Evolutionary conservation across 2,797 vertebrate genomes (phyloP), one percentile per base, ranked within the genome.

Genomic region (Amblyraja radiata): DNA sequence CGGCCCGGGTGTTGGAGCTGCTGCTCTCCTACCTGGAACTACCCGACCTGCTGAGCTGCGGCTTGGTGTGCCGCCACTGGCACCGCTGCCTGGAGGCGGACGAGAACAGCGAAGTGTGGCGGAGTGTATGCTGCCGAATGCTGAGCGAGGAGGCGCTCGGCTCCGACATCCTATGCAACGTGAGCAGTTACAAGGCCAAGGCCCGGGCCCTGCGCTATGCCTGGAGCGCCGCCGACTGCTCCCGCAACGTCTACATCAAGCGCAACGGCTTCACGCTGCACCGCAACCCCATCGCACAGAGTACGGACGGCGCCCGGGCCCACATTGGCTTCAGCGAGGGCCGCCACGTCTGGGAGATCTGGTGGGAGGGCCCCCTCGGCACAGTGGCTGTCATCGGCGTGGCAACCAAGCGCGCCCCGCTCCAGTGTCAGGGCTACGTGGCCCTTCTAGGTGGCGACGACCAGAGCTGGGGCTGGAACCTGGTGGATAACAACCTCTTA

Each of bases 401-500:
- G 0, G 99, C 99, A 94, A 99, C 99, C 0, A 99, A 99, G 95
- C 96, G 98, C 92, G 99, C 99, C 0, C 96, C 97, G 93, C 98
- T 99, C 98, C 99, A 99, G 96, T 99, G 99, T 95, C 99, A 99
- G 94, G 99, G 99, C n/a, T 99, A 99, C 3, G 98, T 99, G 95
- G 99, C 98, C 3, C 96, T 99, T 93, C 96, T 99, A 94, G 99
- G 99, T 83, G 99, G 98, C 0, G 99, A 99, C 0, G 99, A 99
- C 96, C 99, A 99, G 96, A 99, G 99, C 95, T 99, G 99, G 99
- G 99, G 99, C 94, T 99, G 99, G 99, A 99, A 99, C 96, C 97
- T 99, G 94, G 99, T 99, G 93, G 99, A 99, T 97, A 99, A 99
- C 96, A 99, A 99, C 95, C 96, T 99, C 93, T 97, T 99, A 81